Evolutionary conservation across 1,140 invertebrate genomes (phyloP).

Genomic region (Nautilus pompilius): DNA sequence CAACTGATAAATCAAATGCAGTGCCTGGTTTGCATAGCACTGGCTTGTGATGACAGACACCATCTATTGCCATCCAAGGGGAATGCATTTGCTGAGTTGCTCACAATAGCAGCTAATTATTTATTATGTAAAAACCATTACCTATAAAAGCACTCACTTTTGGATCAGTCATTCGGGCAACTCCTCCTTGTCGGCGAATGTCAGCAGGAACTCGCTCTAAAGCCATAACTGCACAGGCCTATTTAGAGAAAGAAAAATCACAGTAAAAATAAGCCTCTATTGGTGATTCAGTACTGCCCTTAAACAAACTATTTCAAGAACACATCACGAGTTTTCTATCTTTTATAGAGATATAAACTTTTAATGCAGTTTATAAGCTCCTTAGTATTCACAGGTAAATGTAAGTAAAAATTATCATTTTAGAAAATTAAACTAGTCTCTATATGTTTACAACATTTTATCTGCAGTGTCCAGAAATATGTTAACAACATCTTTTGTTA

Average conservation of each 20-base stretch:
- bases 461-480: neutral
- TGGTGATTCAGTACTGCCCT: too few relatives aligned
- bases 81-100: too few relatives aligned
- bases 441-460: neutral
- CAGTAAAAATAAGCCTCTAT: too few relatives aligned
- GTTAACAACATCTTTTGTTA: neutral
- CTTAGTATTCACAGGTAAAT: neutral
- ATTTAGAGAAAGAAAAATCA: slow-evolving; percentile 2
- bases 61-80: too few relatives aligned
- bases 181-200: slow-evolving; percentile 43
- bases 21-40: too few relatives aligned
- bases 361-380: neutral
- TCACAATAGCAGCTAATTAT: too few relatives aligned
- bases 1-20: too few relatives aligned
- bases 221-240: slow-evolving; percentile 51
- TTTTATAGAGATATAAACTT: neutral
- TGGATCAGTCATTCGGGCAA: slow-evolving; percentile 48
- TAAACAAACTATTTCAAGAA: neutral
- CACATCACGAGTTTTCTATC: neutral
- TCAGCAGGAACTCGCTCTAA: slow-evolving; percentile 48
- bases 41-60: too few relatives aligned
- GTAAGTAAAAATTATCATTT: neutral
- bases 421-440: neutral
- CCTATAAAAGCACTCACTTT: slow-evolving; percentile 23
- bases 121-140: neutral